Conservation (phyloP, 2,888 invertebrate species). For the Syritta pipiens region DNA sequence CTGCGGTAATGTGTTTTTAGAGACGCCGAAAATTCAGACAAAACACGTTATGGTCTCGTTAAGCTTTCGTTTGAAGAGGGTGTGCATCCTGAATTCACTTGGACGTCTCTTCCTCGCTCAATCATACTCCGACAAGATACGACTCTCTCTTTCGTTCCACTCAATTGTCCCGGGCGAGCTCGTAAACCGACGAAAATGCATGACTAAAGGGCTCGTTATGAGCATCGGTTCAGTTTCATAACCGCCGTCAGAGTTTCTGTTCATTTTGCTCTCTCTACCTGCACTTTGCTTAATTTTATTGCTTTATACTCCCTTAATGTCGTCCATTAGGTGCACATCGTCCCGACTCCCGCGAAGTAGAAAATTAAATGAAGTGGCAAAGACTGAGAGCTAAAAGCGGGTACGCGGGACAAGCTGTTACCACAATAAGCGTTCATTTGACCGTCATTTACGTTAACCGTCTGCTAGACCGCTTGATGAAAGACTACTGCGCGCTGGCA, state of each 20-base stretch:
- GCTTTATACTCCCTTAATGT: conserved; percentile 12
- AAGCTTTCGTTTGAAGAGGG: too few species aligned
- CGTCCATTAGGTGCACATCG: conserved; percentile 16
- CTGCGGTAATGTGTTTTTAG: too few species aligned
- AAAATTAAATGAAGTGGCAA: conserved; percentile 43
- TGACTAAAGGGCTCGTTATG: too few species aligned
- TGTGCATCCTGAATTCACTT: too few species aligned
- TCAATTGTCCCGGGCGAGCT: too few species aligned
- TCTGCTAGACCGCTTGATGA: conserved; percentile 26
- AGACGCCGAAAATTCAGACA: too few species aligned
- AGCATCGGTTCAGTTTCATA: background rate
- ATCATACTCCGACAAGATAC: too few species aligned
- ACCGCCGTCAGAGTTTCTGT: background rate
- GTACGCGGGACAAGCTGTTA: conserved; percentile 26
- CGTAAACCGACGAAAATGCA: too few species aligned
- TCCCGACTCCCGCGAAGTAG: conserved; percentile 7
- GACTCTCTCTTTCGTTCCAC: too few species aligned
- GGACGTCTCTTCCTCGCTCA: too few species aligned
- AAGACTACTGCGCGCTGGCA: background rate
- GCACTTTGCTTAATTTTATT: conserved; percentile 32
- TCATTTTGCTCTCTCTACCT: background rate
- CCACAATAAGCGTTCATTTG: conserved; percentile 34
- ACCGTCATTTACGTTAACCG: conserved; percentile 24
- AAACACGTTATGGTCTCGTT: too few species aligned
- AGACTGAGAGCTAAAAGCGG: background rate